Percentiles rank a stretch among this genome's conserved stretches.
These are phyloP conservation scores for Gonatopus flavifemur DNA, from an alignment of 1,140 invertebrate species.

Conservation along the genomic window DNA sequence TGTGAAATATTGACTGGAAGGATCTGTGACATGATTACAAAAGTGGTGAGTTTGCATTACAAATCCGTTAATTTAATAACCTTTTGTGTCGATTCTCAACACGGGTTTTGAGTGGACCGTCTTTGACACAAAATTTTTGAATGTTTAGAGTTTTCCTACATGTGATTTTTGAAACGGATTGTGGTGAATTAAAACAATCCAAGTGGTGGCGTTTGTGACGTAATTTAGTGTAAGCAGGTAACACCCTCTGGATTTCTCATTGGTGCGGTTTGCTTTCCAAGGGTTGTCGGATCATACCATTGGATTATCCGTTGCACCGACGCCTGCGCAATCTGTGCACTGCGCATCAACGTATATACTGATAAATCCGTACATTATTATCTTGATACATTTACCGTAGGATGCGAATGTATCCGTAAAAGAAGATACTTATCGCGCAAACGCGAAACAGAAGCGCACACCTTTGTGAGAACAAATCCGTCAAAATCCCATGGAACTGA, in stretches of 20 bases:
- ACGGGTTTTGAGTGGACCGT: too few relatives aligned
- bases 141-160: background rate
- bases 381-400: background rate
- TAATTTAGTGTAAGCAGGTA: conserved; percentile 3
- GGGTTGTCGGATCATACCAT: conserved; percentile 56
- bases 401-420: background rate
- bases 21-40: too few relatives aligned
- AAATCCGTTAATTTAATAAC: background rate
- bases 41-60: too few relatives aligned
- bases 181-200: background rate
- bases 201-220: background rate
- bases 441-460: background rate
- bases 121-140: too few relatives aligned
- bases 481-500: too few relatives aligned
- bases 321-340: conserved; percentile 33
- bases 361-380: background rate
- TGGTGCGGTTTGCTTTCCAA: conserved; percentile 39
- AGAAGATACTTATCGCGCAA: background rate
- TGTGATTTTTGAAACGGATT: background rate
- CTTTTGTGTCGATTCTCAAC: too few relatives aligned
- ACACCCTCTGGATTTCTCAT: conserved; percentile 38
- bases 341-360: conserved; percentile 30
- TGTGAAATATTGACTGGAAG: too few relatives aligned
- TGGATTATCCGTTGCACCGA: conserved; percentile 55
- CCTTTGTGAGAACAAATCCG: background rate